Conservation (phyloP, 2,113 vertebrate species). For the Malurus cyaneus region DNA sequence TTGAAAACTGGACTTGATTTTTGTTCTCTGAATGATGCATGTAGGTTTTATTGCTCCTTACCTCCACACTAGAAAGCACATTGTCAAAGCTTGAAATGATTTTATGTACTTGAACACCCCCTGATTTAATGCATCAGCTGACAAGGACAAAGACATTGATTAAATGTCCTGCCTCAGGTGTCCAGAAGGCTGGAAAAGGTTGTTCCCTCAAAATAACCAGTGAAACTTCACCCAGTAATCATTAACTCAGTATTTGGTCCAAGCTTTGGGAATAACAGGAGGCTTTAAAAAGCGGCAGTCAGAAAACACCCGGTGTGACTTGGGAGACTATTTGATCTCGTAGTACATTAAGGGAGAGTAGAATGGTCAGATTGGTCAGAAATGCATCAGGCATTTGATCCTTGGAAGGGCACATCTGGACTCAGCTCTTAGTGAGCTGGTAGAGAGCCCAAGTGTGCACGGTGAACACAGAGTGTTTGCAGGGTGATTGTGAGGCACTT, state of each 20-base stretch:
- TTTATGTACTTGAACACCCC: constrained; percentile 30
- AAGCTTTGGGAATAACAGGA: neutral
- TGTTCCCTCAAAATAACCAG: constrained; percentile 15
- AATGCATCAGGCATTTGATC: neutral
- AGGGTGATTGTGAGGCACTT: accelerated
- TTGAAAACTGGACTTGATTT: neutral
- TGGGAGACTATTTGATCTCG: neutral
- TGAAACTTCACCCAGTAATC: constrained; percentile 51
- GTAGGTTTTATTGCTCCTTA: neutral
- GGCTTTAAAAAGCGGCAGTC: neutral
- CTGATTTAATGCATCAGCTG: constrained; percentile 60
- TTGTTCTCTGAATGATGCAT: neutral
- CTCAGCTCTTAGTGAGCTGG: accelerated
- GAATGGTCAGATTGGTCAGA: accelerated
- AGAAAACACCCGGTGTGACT: neutral
- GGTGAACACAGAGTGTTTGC: accelerated
- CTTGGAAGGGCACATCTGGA: neutral
- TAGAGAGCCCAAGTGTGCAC: neutral
- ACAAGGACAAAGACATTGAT: constrained; percentile 59
- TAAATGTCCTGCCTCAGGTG: constrained; percentile 26
- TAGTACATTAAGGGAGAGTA: neutral
- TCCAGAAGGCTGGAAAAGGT: constrained; percentile 45
- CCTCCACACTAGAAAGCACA: neutral
- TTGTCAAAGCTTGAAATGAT: constrained; percentile 12
- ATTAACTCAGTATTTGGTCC: constrained; percentile 50